Evolutionary conservation across 1,140 invertebrate genomes (phyloP), one percentile per base, ranked within the genome.

Genomic region (Drosophila teissieri): DNA sequence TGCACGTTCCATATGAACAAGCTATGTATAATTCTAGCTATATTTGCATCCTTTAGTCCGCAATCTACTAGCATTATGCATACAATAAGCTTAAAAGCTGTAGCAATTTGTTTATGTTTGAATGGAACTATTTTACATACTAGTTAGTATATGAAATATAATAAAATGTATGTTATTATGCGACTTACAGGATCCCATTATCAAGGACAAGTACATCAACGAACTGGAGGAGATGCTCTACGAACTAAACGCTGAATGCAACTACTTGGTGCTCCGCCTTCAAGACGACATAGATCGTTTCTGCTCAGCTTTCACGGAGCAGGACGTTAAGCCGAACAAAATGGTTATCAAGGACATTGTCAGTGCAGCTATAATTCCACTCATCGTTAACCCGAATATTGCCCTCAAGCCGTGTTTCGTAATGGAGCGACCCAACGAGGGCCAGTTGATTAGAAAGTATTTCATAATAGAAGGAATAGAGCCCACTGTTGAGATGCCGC

Each of bases 211-310:
- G 0, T 78, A 77, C 27, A 57, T 92, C 2, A 42, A 64, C 14
- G 91, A 92, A 19, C 53, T 92, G 19, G 82, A 91, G 45, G 73
- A 74, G 1, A 65, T 78, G 8, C 57, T 92, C 19, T 61, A 83
- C 42, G 73, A 91, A 37, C 64, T 92, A 6, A 92, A 91, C 75
- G 80, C 79, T 3, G 91, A 92, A 49, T 80, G 91, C 24, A 65
- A 91, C 45, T 90, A 78, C 24, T 51, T 92, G 44, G 52, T 83
- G 2, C 5, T 91, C 5, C 73, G 76, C 7, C 53, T 92, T 0
- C 75, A 86, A 24, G 76, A 90, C 8, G 69, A 86, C 53, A 78
- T 92, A 4, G 80, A 88, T 39, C 69, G 69, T 22, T 92, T 92
- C 37, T 84, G 69, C 19, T 72, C 76, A 49, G 76, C 78, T 14